Conservation (phyloP, 64 coral and sea anemone species). For the Hydrozoanthus tunicans region DNA sequence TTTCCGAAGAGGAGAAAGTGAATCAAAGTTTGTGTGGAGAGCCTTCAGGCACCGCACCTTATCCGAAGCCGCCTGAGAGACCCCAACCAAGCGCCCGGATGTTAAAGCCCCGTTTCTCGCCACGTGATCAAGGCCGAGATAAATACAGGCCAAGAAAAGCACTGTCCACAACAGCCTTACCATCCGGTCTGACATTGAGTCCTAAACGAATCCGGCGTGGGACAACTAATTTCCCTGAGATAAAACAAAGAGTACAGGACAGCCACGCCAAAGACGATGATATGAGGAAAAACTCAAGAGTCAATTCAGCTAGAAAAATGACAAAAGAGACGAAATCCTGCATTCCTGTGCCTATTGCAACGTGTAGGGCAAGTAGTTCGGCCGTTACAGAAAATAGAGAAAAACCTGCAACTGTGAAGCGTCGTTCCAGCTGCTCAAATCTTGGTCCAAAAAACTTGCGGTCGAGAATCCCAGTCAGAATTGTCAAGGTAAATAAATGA, state of each 20-base stretch:
- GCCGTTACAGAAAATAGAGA: not conserved
- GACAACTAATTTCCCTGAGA: not conserved
- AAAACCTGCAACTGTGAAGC: not conserved
- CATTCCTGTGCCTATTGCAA: constrained; percentile 11
- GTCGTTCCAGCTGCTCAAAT: constrained; percentile 21
- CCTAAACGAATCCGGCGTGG: not conserved
- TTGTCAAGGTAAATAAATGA: not conserved
- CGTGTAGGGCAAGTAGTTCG: not conserved
- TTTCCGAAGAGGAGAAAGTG: not conserved
- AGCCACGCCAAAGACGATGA: too few species aligned
- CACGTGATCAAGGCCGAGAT: not conserved
- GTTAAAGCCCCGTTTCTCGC: not conserved
- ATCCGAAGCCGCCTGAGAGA: constrained; percentile 1
- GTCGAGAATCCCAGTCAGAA: constrained; percentile 36
- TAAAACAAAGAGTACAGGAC: not conserved
- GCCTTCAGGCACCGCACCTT: not conserved
- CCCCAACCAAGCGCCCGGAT: not conserved
- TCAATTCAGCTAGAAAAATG: not conserved
- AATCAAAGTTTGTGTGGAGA: not conserved
- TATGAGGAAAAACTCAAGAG: not conserved
- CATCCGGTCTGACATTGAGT: not conserved
- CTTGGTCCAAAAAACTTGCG: not conserved
- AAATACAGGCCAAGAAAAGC: not conserved
- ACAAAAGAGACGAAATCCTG: not conserved
- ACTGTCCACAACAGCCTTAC: not conserved